phyloP scores from a whole-genome alignment of 2,797 vertebrate species.

The Neosilurus mollespiculum region DNA sequence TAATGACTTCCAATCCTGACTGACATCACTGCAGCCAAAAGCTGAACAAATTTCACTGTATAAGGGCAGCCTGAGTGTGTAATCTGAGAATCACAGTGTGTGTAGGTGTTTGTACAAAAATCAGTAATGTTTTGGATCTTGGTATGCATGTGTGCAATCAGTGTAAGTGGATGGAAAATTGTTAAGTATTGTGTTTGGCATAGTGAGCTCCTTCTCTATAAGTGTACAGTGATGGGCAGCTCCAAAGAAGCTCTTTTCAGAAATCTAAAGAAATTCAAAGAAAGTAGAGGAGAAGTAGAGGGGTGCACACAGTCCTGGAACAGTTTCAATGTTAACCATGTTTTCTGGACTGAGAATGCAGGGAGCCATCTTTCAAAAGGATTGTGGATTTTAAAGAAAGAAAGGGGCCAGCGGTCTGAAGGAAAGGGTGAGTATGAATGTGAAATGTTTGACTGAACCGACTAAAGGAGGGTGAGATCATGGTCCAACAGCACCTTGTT shows the following conservation, averaged over 20 bases:
- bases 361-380: constrained; percentile 12
- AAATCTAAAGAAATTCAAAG: constrained; percentile 10
- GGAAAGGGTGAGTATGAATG: constrained; percentile 2
- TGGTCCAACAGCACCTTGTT: constrained; percentile 74
- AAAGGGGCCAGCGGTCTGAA: not conserved
- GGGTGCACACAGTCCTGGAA: constrained; percentile 4
- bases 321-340: constrained; percentile 22
- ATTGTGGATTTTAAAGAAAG: constrained; percentile 13
- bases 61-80: constrained; percentile 31
- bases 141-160: constrained; percentile 18
- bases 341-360: constrained; percentile 2
- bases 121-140: constrained; percentile 29
- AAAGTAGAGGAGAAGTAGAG: not conserved
- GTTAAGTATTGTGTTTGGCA: constrained; percentile 8
- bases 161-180: not conserved
- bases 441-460: constrained; percentile 53
- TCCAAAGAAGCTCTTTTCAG: not conserved
- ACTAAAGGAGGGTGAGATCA: constrained; percentile 71
- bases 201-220: no score
- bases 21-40: constrained; percentile 33
- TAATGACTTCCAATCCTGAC: constrained; percentile 34
- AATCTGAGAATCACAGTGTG: not conserved
- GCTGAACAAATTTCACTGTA: constrained; percentile 12
- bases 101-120: constrained; percentile 6
- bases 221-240: not conserved